Evolutionary conservation across 2,113 vertebrate genomes (phyloP).

Genomic region (Vireo altiloquus): DNA sequence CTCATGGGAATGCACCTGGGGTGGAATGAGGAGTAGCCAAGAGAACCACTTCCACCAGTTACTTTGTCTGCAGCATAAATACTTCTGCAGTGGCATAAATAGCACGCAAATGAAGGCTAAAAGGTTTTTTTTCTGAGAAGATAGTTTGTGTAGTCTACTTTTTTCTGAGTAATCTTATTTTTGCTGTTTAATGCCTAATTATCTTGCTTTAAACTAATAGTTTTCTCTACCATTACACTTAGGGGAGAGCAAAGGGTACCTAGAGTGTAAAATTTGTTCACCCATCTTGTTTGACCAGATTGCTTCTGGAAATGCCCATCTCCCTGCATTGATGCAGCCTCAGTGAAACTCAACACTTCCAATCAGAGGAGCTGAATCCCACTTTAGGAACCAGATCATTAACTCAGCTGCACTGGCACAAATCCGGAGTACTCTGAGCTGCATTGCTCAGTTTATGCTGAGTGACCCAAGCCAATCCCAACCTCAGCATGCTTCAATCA

Average conservation of each 20-base stretch:
- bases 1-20: rapidly evolving
- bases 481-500: neutral
- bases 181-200: neutral
- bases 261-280: neutral
- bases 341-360: neutral
- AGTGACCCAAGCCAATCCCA: neutral
- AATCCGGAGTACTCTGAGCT: neutral
- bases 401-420: neutral
- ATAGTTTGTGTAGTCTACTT: rapidly evolving
- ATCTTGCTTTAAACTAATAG: neutral
- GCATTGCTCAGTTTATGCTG: neutral
- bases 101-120: neutral
- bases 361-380: neutral
- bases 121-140: neutral
- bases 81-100: neutral
- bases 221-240: neutral
- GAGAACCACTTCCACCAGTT: neutral
- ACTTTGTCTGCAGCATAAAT: neutral
- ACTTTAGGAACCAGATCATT: neutral
- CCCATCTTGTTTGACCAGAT: neutral
- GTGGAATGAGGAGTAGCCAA: neutral
- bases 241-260: neutral
- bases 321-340: neutral
- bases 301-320: neutral
- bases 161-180: neutral